Evolutionary conservation across 2,797 vertebrate species (phyloP).

Genomic region (Monodelphis domestica): DNA sequence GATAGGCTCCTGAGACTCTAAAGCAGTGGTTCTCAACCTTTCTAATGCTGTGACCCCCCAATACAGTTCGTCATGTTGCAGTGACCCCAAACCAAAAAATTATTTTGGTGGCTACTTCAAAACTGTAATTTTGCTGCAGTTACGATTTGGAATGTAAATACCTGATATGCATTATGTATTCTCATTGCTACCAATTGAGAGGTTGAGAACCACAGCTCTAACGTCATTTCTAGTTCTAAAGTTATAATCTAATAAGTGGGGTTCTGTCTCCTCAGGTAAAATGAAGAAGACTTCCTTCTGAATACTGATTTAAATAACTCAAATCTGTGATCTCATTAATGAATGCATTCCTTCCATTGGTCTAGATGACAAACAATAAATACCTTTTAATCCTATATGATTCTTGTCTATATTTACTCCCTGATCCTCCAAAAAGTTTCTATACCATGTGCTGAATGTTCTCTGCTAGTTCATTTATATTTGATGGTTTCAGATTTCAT

Average conservation of each 20-base stretch:
- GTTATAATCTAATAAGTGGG: background rate
- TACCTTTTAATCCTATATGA: background rate
- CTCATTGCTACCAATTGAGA: too few species aligned
- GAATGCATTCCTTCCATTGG: background rate
- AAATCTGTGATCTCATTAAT: background rate
- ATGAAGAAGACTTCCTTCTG: background rate
- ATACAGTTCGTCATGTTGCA: too few species aligned
- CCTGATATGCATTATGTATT: too few species aligned
- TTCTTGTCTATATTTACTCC: background rate
- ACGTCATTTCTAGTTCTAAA: background rate
- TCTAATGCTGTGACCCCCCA: too few species aligned
- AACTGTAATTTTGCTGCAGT: too few species aligned
- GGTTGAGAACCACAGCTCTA: too few species aligned
- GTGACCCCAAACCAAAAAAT: too few species aligned
- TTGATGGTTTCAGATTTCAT: background rate
- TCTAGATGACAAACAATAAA: background rate
- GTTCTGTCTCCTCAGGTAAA: background rate
- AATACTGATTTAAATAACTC: background rate
- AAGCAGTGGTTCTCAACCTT: too few species aligned
- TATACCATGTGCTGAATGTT: background rate
- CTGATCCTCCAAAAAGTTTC: background rate
- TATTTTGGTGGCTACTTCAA: too few species aligned
- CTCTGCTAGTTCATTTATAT: background rate
- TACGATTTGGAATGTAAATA: too few species aligned
- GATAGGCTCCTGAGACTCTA: too few species aligned